phyloP scores from a whole-genome alignment of 2,888 invertebrate genomes.

The Scaeva pyrastri region DNA sequence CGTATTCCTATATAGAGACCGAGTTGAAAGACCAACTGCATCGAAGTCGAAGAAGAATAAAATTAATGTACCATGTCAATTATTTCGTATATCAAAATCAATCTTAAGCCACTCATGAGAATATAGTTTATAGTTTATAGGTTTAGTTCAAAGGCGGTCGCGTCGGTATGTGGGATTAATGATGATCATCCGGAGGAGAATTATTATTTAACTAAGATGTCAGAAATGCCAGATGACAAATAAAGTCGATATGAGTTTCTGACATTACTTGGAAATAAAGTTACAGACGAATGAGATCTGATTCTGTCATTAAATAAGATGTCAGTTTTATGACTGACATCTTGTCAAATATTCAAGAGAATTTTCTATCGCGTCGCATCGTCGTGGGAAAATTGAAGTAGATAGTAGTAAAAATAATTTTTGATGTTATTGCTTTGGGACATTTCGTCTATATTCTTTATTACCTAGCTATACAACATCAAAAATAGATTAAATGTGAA shows the following conservation, averaged over 20 bases:
- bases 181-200: neutral
- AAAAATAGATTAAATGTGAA: too few species aligned
- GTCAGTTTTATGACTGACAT: constrained; percentile 65
- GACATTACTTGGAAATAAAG: neutral
- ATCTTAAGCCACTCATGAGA: neutral
- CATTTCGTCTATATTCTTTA: neutral
- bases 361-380: too few species aligned
- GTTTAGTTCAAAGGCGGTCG: constrained; percentile 40
- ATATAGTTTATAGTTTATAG: constrained; percentile 6
- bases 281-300: neutral
- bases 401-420: neutral
- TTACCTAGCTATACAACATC: too few species aligned
- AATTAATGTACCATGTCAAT: constrained; percentile 26
- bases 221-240: neutral
- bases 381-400: constrained; percentile 9
- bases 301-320: constrained; percentile 5
- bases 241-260: constrained; percentile 2
- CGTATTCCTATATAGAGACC: neutral
- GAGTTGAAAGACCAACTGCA: constrained; percentile 4
- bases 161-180: too few species aligned
- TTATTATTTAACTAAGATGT: neutral
- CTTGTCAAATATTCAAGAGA: constrained; percentile 44
- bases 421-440: neutral
- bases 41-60: neutral
- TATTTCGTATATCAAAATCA: constrained; percentile 14